Percentiles rank a stretch among this genome's conserved stretches.
These are phyloP conservation scores for Polypedilum vanderplanki DNA, from an alignment of 1,140 invertebrate genomes.

Conservation along the genomic window DNA sequence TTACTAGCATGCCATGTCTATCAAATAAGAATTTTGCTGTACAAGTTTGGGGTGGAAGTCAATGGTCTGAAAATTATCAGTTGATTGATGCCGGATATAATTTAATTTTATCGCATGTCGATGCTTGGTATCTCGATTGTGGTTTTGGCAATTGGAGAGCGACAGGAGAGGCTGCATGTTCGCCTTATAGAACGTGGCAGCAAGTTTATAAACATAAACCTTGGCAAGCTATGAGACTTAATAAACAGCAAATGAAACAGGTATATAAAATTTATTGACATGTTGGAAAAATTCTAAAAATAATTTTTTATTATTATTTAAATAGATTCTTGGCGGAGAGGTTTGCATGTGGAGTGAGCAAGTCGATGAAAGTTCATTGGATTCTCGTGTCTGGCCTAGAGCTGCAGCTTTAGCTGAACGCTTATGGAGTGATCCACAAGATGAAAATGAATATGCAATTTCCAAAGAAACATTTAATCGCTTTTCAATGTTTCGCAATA, in stretches of 20 bases:
- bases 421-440: conserved; percentile 43
- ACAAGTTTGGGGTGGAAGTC: conserved; percentile 71
- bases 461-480: conserved; percentile 41
- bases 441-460: conserved; percentile 40
- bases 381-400: conserved; percentile 62
- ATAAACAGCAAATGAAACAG: conserved; percentile 39
- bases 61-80: conserved; percentile 66
- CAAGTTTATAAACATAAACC: conserved; percentile 73
- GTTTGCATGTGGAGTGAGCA: conserved; percentile 65
- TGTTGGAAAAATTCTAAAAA: conserved; percentile 34
- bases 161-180: conserved; percentile 62
- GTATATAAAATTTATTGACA: conserved; percentile 32
- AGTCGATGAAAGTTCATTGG: conserved; percentile 51
- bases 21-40: conserved; percentile 52
- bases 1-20: conserved; percentile 65
- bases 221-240: conserved; percentile 49
- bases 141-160: conserved; percentile 72
- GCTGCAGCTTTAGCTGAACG: conserved; percentile 59
- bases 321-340: conserved; percentile 55
- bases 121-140: conserved; percentile 80
- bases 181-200: conserved; percentile 75
- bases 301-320: background rate
- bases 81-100: conserved; percentile 65
- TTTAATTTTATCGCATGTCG: conserved; percentile 73
- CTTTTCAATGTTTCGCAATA: conserved; percentile 45